Base-by-base conservation (phyloP, 2,888 invertebrate genomes). In the Limnephilus lunatus region DNA sequence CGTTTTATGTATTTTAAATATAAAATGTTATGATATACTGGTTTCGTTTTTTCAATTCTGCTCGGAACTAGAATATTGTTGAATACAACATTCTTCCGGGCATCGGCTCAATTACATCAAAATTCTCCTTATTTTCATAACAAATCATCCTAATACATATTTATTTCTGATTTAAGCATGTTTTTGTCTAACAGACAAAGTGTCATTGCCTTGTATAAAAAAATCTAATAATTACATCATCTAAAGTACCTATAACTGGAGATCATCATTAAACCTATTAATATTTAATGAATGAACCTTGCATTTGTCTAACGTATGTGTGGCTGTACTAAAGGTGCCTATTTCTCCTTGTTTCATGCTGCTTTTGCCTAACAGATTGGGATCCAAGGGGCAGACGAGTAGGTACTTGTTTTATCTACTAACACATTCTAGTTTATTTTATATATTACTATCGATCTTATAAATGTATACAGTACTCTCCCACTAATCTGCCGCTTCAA, bases 381-480 rank as follows among this genome's bases (percentile, higher is more conserved):
- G 91, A 91, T 80, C 80, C 80, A 35, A 91, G 90, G 68, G 91
- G 93, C 93, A 92, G 93, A 93, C 93, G 93, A 93, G 93, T 93
- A 93, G 93, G 93, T 93, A 93, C 87, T 89, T 93, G 90, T 90
- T 92, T 92, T 92, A 92, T 92, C 35, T 30, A 68, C 53, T 88
- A 88, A 53, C 82, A 35, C 81, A 30, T 15, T 44, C 44, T 12
- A 48, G 1, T 30, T n/a, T 48, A 82, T 12, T 19, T 30, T 82
- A 11, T 90, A n/a, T 15, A 83, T 89, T 48, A 48, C 9, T 15
- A 48, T 48, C 3, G 2, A 48, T 14, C 15, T 15, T 48, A 14
- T 3, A 48, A 48, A 11, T 39, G 11, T 39, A 39, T 48, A 15
- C 48, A 15, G 48, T 48, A 48, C 48, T 48, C 48, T 48, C 48